A percentile compares a stretch with the other conserved stretches of the same genome.
These are phyloP conservation scores for Drosophila pandora DNA, from an alignment of 1,140 invertebrate genomes.

Conservation along the genomic window DNA sequence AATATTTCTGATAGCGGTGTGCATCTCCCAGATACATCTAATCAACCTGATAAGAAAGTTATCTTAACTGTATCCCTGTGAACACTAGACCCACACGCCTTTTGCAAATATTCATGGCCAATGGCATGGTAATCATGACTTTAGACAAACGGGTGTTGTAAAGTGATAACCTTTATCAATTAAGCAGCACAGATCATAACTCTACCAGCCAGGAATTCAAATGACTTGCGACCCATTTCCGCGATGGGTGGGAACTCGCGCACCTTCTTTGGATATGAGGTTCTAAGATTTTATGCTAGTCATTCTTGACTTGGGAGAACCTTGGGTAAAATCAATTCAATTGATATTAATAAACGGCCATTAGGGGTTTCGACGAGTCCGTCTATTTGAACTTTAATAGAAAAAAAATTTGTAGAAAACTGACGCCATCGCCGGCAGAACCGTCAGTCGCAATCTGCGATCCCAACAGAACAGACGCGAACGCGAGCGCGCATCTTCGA, in stretches of 20 bases:
- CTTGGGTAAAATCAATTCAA: conserved; percentile 78
- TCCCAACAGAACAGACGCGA: conserved; percentile 45
- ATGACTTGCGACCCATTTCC: conserved; percentile 36
- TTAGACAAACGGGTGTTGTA: neutral
- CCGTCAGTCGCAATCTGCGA: conserved; percentile 49
- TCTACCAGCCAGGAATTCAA: conserved; percentile 15
- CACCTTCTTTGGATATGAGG: neutral
- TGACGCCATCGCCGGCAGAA: conserved; percentile 18
- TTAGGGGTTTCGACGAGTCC: conserved; percentile 22
- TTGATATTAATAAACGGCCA: conserved; percentile 67
- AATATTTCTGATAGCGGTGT: neutral
- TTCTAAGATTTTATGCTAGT: conserved; percentile 40
- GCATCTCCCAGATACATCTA: conserved; percentile 7
- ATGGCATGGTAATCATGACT: conserved; percentile 34
- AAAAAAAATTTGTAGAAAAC: conserved; percentile 66
- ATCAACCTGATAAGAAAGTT: conserved; percentile 19
- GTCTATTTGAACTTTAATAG: conserved; percentile 58
- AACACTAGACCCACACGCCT: neutral
- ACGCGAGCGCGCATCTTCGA: conserved; percentile 7
- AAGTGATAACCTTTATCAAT: conserved; percentile 16
- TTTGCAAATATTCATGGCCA: conserved; percentile 41
- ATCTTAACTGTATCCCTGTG: neutral
- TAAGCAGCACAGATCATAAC: conserved; percentile 13
- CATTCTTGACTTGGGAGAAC: conserved; percentile 43
- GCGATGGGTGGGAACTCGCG: neutral